Conservation (phyloP, 2,797 vertebrate genomes). For the Eulemur coronatus region DNA sequence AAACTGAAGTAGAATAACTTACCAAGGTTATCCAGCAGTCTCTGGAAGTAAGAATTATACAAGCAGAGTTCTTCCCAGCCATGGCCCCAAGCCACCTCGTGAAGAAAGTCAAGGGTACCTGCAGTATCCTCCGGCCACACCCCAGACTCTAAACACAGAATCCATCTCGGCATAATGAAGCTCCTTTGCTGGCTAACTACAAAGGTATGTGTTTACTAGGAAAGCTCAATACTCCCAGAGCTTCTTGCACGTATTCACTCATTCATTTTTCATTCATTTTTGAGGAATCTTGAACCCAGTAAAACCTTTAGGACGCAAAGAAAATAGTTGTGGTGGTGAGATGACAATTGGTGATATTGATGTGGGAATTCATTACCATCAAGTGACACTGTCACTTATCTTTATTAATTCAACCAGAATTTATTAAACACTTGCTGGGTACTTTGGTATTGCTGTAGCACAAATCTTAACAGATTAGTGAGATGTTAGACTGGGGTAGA, state of each 20-base stretch:
- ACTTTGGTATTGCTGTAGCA: not conserved
- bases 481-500: not conserved
- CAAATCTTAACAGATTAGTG: not conserved
- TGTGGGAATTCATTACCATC: not conserved
- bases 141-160: not conserved
- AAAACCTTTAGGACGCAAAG: not conserved
- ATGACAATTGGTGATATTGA: not conserved
- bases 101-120: not conserved
- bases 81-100: not conserved
- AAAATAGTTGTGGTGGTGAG: not conserved
- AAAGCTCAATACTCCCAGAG: not conserved
- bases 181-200: not conserved
- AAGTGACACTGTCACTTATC: not conserved
- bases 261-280: not conserved
- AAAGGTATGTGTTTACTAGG: not conserved
- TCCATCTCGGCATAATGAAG: not conserved
- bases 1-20: slow-evolving; percentile 37
- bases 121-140: not conserved
- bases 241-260: not conserved
- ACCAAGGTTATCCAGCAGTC: slow-evolving; percentile 45
- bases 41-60: not conserved
- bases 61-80: not conserved
- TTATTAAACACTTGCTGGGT: not conserved
- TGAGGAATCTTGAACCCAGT: not conserved
- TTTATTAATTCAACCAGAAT: not conserved